Evolutionary conservation across 2,888 invertebrate genomes (phyloP), one percentile per base, ranked within the genome.

Genomic region (Tromatobia lineatoria): DNA sequence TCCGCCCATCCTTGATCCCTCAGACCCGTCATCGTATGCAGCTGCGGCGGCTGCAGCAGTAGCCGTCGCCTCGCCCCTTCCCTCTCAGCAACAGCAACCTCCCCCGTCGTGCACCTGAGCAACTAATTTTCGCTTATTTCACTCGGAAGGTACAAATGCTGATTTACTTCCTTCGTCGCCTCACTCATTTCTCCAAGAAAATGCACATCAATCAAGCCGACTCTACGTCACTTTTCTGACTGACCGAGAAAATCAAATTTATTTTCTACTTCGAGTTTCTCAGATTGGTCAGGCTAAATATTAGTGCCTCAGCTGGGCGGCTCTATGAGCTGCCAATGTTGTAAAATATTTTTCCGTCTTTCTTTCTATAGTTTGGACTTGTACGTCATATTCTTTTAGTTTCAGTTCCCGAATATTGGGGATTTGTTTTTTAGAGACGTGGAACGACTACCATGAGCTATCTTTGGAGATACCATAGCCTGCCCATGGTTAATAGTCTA

Each of bases 41-140:
- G 89, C 89, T 85, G 91, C 92, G 85, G 91, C 92, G 80, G 92
- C 90, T 87, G 91, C 92, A 81, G 90, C 89, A 70, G 90, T 90
- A 86, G 90, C 92, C 90, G 91, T 90, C 82, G 91, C 90, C 88
- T 90, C 92, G 91, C 92, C 93, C 90, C 93, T 93, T 93, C 93
- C 93, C 92, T 91, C 92, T 83, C 93, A 93, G 86, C 93, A 93
- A 83, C 93, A 93, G 88, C 92, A 92, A 87, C 92, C 91, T 80
- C 92, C 91, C 64, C 92, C 92, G 52, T 89, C 92, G 83, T 93
- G 92, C 87, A 92, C 92, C 86, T 92, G 89, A 91, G 54, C 74
- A 25, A 75, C 64, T 23, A 29, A 38, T 73, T 45, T 52, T 59
- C 57, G 25, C 25, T 4, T 4, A 15, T n/a, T 7, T 7, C n/a